Percentiles rank a stretch among this genome's conserved stretches.
phyloP scores from a whole-genome alignment of 2,888 invertebrate genomes.

The Argyresthia albistria region DNA sequence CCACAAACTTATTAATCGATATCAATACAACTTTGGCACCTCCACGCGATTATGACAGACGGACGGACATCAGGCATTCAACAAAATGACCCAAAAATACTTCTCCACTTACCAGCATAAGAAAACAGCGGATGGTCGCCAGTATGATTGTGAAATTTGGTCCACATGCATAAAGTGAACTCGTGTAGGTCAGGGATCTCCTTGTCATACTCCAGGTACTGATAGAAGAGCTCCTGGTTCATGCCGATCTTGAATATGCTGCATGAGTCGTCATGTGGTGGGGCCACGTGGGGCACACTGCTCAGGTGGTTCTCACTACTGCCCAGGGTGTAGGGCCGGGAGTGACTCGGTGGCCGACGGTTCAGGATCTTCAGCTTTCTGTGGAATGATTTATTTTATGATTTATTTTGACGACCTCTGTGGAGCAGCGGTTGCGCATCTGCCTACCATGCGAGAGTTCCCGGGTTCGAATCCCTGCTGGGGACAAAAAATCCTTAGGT shows the following conservation, averaged over 20 bases:
- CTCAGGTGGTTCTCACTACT: constrained; percentile 27
- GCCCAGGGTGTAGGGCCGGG: constrained; percentile 5
- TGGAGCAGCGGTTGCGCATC: too few relatives aligned
- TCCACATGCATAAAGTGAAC: constrained; percentile 88
- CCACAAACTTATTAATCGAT: too few relatives aligned
- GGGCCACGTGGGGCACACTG: constrained; percentile 17
- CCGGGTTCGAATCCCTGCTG: too few relatives aligned
- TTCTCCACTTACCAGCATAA: constrained; percentile 77
- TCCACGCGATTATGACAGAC: too few relatives aligned
- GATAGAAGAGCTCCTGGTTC: constrained; percentile 78
- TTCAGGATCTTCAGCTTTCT: constrained; percentile 40
- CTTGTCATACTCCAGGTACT: constrained; percentile 82
- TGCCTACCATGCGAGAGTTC: too few relatives aligned
- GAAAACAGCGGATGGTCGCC: constrained; percentile 88
- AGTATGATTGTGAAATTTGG: constrained; percentile 85
- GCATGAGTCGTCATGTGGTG: constrained; percentile 65
- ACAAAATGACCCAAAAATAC: background rate
- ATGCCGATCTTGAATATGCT: constrained; percentile 79
- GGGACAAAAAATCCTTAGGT: too few relatives aligned
- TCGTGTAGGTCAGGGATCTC: constrained; percentile 83
- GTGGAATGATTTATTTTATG: background rate
- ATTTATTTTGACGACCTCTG: too few relatives aligned
- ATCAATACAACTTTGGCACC: too few relatives aligned
- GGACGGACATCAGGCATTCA: too few relatives aligned
- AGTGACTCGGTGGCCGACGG: constrained; percentile 27